Base-by-base conservation (phyloP, 2,113 vertebrate genomes). In the Gambusia affinis region DNA sequence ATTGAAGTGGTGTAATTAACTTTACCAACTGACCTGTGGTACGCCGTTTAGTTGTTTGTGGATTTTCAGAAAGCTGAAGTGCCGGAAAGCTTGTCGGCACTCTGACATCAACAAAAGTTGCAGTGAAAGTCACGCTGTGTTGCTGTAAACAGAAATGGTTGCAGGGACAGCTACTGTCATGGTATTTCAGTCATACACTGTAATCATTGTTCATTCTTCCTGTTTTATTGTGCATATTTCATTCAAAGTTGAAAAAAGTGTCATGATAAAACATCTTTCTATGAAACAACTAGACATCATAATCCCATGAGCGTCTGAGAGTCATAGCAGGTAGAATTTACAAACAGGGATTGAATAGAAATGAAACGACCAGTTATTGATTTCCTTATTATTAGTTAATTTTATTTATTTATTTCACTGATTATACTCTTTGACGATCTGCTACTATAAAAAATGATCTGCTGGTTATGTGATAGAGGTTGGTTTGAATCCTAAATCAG, bases 1-100 rank as follows among this genome's bases (percentile, higher is more conserved):
- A 75, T 75, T 80, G 73, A 78, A 87, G 73, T 81, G 81, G 80
- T 77, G 79, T 83, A 82, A 91, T 91, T 84, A 89, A 90, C 79
- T 89, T 90, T 72, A 83, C 74, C 84, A 75, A 77, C 75, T 87
- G 86, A 89, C 89, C 88, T 87, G 86, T 71, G 63, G 29, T 44
- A 71, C 67, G 2, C 15, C 67, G 63, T 76, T 80, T 82, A 90
- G 74, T 91, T 73, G 60, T 83, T 74, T 89, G 82, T 85, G 71
- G 60, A 31, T 70, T 86, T 76, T 74, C 33, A 79, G 82, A 86
- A 86, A 80, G 75, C 51, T 8, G 69, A 39, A 64, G 66, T 67
- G 75, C 64, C 62, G 67, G 69, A 81, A 37, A 57, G 79, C 78
- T 60, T 60, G 80, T 72, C 65, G 71, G 64, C 54, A 51, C 24